A percentile compares a stretch with the other conserved stretches of the same genome.
These are phyloP conservation scores for Bombycilla garrulus DNA, from an alignment of 2,113 vertebrate genomes.

Conservation along the genomic window DNA sequence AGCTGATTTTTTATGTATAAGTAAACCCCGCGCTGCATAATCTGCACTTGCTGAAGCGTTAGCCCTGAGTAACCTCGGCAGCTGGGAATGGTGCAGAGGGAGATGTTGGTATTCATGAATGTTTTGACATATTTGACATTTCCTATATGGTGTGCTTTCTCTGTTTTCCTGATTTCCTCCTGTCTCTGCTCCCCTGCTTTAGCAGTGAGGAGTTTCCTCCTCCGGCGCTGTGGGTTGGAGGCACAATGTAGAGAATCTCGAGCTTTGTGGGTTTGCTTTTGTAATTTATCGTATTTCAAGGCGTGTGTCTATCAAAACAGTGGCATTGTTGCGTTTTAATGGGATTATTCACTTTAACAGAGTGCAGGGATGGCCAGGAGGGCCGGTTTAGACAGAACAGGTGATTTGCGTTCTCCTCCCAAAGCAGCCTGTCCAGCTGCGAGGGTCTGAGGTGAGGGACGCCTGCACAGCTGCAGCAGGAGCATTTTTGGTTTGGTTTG, in stretches of 20 bases:
- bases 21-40: constrained; percentile 58
- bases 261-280: background rate
- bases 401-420: background rate
- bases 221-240: background rate
- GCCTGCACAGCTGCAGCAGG: background rate
- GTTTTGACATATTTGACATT: constrained; percentile 82
- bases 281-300: background rate
- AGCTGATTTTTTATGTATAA: constrained; percentile 66
- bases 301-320: background rate
- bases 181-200: background rate
- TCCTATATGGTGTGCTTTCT: constrained; percentile 65
- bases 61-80: constrained; percentile 77
- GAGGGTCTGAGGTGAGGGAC: accelerated
- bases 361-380: background rate
- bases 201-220: background rate
- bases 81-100: constrained; percentile 67
- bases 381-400: background rate
- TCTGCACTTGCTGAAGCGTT: constrained; percentile 68
- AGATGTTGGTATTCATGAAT: constrained; percentile 77
- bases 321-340: background rate
- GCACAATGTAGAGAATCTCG: background rate
- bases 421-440: accelerated
- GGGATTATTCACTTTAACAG: background rate
- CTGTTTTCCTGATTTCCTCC: constrained; percentile 24
- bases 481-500: background rate